Conservation (phyloP, 2,888 invertebrate species). For the Sarcophaga subvicina region DNA sequence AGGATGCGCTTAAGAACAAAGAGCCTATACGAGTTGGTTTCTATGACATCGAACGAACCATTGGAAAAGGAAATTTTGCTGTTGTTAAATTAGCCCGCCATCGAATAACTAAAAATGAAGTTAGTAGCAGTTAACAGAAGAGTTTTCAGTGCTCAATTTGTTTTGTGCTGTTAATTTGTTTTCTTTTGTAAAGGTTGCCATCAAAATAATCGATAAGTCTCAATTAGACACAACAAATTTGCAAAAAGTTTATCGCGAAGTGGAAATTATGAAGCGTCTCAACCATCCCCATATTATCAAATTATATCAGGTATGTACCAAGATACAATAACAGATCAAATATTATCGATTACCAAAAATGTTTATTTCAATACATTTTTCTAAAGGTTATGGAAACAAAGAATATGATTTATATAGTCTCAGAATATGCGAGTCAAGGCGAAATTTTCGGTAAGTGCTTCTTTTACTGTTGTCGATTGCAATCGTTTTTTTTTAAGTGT, state of each 20-base stretch:
- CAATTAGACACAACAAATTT: conserved; percentile 94
- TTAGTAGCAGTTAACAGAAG: conserved; percentile 82
- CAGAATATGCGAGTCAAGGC: conserved; percentile 98
- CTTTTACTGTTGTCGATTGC: neutral
- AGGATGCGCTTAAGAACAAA: conserved; percentile 80
- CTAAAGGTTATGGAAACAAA: conserved; percentile 98
- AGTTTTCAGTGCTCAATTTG: neutral
- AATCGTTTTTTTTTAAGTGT: too few species aligned
- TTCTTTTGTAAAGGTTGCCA: conserved; percentile 89
- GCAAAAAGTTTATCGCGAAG: conserved; percentile 97
- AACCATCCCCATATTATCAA: conserved; percentile 99
- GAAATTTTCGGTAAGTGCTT: conserved; percentile 95
- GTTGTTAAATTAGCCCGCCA: conserved; percentile 99
- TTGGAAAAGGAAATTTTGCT: conserved; percentile 99
- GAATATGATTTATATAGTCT: conserved; percentile 98
- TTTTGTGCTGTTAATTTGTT: neutral
- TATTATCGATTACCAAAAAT: too few species aligned
- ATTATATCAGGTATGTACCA: conserved; percentile 91
- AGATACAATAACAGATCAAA: conserved; percentile 29
- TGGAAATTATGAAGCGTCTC: conserved; percentile 97
- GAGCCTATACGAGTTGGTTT: conserved; percentile 95
- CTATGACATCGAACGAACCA: conserved; percentile 98
- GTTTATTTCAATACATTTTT: neutral
- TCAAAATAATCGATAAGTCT: conserved; percentile 97
- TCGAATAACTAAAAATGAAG: conserved; percentile 99